These are phyloP conservation scores for Conus betulinus DNA, from an alignment of 1,140 invertebrate species.

Conservation along the genomic window DNA sequence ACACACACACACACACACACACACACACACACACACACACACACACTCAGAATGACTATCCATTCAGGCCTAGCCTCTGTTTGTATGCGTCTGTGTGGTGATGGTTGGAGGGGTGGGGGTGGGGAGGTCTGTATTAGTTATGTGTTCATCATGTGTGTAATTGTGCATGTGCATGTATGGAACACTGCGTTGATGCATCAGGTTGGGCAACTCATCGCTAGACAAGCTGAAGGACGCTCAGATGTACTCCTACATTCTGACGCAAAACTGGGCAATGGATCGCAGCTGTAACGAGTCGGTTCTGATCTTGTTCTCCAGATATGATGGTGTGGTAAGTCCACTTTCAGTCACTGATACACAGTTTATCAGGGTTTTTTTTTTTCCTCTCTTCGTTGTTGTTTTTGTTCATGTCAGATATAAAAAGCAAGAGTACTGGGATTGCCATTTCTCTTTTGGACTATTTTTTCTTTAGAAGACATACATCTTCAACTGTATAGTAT, in stretches of 20 bases:
- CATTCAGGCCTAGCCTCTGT: background rate
- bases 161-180: background rate
- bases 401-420: too few species aligned
- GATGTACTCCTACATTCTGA: slow-evolving; percentile 41
- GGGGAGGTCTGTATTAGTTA: too few species aligned
- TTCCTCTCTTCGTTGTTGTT: background rate
- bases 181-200: background rate
- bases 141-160: background rate
- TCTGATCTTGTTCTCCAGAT: slow-evolving; percentile 43
- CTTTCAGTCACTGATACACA: too few species aligned
- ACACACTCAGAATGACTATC: too few species aligned
- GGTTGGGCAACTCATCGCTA: background rate
- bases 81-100: background rate
- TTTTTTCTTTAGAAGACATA: too few species aligned
- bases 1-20: too few species aligned
- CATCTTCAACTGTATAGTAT: too few species aligned
- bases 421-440: too few species aligned
- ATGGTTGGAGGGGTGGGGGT: too few species aligned
- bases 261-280: slow-evolving; percentile 38
- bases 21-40: too few species aligned
- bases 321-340: slow-evolving; percentile 43
- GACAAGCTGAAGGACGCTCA: slow-evolving; percentile 31
- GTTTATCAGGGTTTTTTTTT: background rate
- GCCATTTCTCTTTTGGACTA: too few species aligned
- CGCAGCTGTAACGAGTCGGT: slow-evolving; percentile 46